Base-by-base conservation (phyloP, 2,888 invertebrate genomes). In the Trachelus troglodyta region DNA sequence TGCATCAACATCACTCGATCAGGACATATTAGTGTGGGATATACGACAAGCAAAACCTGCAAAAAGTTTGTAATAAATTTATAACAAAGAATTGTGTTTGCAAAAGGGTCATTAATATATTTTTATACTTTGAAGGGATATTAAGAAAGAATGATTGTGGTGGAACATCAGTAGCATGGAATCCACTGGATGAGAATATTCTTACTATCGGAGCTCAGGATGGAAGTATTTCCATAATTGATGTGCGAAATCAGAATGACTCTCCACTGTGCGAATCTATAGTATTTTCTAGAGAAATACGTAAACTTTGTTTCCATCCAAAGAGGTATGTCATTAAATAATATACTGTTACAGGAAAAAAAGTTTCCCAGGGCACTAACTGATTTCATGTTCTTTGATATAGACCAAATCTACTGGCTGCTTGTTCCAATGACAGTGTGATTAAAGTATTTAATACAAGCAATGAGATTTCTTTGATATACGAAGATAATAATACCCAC, bases 201-300 rank as follows among this genome's bases (percentile, higher is more conserved):
- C 81, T 94, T 73, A 90, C 92, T 33, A 87, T 93, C 75, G 94
- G 94, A 40, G 92, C 92, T 69, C 92, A 92, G 80, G 91, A 91
- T 76, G 94, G 94, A 30, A 92, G 92, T 80, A 86, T 94, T 35
- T 91, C 92, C 76, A 83, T 93, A 78, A 84, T 93, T 73, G 94
- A 94, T 86, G 90, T 92, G 73, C 91, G 94, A 79, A 92, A 92
- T 81, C 89, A 91, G 11, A 87, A 89, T 33, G 88, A 89, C 77
- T 87, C 90, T 79, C 80, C 92, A n/a, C 79, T 90, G 73, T 84
- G 84, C n/a, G 83, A 90, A 69, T 87, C 87, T 69, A 87, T 87
- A 74, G 86, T 90, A 80, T 91, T 92, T 77, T 80, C 87, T 56
- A 88, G 88, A 79, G 83, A 87, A 69, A 86, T 93, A 69, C 91